phyloP scores from a whole-genome alignment of 2,888 invertebrate species.

The Drosophila mimica region DNA sequence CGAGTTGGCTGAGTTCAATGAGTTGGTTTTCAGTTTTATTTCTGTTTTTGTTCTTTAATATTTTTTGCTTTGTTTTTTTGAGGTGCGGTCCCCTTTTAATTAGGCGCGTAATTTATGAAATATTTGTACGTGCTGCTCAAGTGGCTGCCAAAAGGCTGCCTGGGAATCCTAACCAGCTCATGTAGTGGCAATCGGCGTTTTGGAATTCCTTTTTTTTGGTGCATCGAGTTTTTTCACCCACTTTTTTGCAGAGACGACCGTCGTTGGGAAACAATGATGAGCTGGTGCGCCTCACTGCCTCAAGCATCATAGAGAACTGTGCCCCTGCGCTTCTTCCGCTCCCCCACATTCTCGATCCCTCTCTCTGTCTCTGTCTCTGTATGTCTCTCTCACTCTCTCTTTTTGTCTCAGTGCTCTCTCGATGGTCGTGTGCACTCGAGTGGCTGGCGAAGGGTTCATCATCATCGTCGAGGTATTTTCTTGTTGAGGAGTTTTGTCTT shows the following conservation, averaged over 20 bases:
- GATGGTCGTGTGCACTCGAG: slow-evolving; percentile 63
- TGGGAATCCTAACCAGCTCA: slow-evolving; percentile 52
- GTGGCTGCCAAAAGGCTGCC: slow-evolving; percentile 71
- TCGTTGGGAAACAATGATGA: slow-evolving; percentile 54
- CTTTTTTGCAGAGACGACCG: slow-evolving; percentile 61
- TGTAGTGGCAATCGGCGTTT: slow-evolving; percentile 59
- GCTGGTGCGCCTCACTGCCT: slow-evolving; percentile 48
- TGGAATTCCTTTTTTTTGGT: slow-evolving; percentile 8
- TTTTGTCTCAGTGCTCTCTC: slow-evolving; percentile 21
- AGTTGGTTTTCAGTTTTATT: slow-evolving; percentile 44
- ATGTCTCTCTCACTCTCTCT: slow-evolving; percentile 6
- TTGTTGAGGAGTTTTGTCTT: slow-evolving; percentile 78
- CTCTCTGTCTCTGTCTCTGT: neutral
- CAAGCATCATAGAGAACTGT: slow-evolving; percentile 55
- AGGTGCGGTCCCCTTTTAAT: slow-evolving; percentile 63
- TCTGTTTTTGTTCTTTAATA: neutral
- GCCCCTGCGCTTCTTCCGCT: slow-evolving; percentile 6
- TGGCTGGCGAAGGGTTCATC: slow-evolving; percentile 76
- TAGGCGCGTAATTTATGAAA: slow-evolving; percentile 78
- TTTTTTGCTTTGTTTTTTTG: neutral
- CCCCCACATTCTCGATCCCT: neutral
- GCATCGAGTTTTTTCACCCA: slow-evolving; percentile 59
- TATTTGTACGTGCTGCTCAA: slow-evolving; percentile 73
- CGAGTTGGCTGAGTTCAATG: slow-evolving; percentile 68
- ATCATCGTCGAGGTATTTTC: slow-evolving; percentile 77